Conservation (phyloP, 2,797 vertebrate species). For the Cyclopterus lumpus region DNA sequence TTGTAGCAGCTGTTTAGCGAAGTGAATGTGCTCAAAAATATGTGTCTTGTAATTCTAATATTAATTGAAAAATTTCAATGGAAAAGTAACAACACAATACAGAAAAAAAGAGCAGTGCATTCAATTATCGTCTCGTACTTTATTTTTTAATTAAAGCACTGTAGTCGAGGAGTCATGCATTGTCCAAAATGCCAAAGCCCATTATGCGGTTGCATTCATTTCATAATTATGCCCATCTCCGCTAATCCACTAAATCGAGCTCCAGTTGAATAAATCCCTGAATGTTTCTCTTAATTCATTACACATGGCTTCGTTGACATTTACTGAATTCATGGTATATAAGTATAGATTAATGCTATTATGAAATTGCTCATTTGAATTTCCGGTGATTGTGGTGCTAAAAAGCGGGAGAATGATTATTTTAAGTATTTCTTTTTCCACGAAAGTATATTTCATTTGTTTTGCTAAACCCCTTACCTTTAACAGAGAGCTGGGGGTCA, state of each 20-base stretch:
- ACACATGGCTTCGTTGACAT: conserved; percentile 47
- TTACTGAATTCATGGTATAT: conserved; percentile 47
- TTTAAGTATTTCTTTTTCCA: not conserved
- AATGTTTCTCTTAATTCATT: conserved; percentile 58
- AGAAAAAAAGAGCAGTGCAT: conserved; percentile 30
- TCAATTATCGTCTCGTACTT: conserved; percentile 34
- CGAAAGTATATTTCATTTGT: not conserved
- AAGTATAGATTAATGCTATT: conserved; percentile 41
- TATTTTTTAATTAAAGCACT: conserved; percentile 60
- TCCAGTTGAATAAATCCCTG: conserved; percentile 56
- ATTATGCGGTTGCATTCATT: conserved; percentile 68
- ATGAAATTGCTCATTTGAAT: conserved; percentile 43
- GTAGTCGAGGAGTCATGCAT: conserved; percentile 45
- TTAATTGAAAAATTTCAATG: conserved; percentile 46
- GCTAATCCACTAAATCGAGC: conserved; percentile 59
- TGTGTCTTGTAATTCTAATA: conserved; percentile 41
- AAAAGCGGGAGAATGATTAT: conserved; percentile 5
- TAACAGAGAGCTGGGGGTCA: not conserved
- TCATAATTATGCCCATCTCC: conserved; percentile 69
- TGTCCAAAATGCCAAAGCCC: conserved; percentile 61
- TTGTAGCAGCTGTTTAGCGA: conserved; percentile 35
- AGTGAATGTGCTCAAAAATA: conserved; percentile 34
- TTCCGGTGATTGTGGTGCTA: conserved; percentile 10
- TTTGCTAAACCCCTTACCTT: not conserved
- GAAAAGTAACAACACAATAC: conserved; percentile 30